Evolutionary conservation across 2,797 vertebrate genomes (phyloP).

Genomic region (Brachyalestes nurse): DNA sequence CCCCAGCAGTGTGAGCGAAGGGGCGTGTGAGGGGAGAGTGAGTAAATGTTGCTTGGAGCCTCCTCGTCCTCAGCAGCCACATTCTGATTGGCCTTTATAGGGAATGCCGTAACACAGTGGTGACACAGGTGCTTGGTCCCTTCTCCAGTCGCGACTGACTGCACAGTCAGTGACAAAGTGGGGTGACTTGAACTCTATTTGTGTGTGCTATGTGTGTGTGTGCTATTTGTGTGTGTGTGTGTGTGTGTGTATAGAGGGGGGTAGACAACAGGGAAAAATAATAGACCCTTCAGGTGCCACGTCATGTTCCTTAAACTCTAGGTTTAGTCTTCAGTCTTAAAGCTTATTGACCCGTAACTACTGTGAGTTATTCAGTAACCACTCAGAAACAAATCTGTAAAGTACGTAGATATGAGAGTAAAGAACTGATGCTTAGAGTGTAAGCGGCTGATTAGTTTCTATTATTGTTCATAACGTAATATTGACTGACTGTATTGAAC

Average conservation of each 20-base stretch:
- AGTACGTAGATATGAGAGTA: no score
- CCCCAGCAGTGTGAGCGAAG: constrained; percentile 47
- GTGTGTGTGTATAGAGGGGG: constrained; percentile 1
- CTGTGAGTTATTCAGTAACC: not conserved
- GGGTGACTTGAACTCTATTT: not conserved
- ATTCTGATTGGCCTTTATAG: constrained; percentile 56
- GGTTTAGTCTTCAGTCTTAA: not conserved
- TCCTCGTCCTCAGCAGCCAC: constrained; percentile 35
- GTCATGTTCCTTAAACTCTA: not conserved
- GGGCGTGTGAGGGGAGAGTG: not conserved
- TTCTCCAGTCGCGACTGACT: constrained; percentile 18
- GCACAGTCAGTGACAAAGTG: constrained; percentile 14
- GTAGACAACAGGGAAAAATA: not conserved
- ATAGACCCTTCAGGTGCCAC: not conserved
- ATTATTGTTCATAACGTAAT: no score
- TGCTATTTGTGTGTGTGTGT: constrained; percentile 8
- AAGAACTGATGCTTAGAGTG: not conserved
- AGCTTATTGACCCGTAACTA: not conserved
- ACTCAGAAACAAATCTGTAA: no score
- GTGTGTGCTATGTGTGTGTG: constrained; percentile 1
- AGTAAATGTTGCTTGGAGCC: constrained; percentile 30
- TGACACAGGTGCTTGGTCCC: constrained; percentile 56
- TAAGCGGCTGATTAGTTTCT: not conserved
- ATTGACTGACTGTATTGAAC: not conserved
- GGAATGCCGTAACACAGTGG: constrained; percentile 55